A percentile compares a stretch with the other conserved stretches of the same genome.
Evolutionary conservation across 1,140 invertebrate genomes (phyloP).

Genomic region (Philopotamus ludificatus): DNA sequence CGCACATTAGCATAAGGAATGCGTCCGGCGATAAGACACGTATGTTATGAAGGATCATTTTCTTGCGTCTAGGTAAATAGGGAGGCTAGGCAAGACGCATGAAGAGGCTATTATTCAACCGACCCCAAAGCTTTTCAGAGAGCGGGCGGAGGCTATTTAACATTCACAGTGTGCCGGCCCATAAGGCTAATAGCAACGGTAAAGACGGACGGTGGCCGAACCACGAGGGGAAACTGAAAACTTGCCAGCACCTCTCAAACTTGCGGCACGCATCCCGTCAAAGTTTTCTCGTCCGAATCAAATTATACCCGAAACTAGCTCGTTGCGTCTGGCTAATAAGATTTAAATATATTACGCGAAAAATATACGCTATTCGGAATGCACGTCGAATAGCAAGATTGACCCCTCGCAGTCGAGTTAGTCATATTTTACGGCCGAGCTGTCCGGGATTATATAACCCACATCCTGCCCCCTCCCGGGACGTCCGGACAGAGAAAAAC

Average conservation of each 20-base stretch:
- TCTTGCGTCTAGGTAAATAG: constrained; percentile 41
- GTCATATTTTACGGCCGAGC: constrained; percentile 24
- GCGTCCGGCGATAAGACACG: background rate
- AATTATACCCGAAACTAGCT: background rate
- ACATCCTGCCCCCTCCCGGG: constrained; percentile 19
- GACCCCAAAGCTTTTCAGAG: constrained; percentile 23
- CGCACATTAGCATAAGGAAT: constrained; percentile 32
- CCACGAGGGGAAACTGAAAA: constrained; percentile 27
- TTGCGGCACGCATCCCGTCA: background rate
- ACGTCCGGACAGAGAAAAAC: constrained; percentile 28
- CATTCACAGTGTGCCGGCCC: constrained; percentile 33
- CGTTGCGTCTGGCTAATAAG: background rate
- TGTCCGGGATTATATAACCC: constrained; percentile 27
- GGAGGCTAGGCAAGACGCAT: constrained; percentile 21
- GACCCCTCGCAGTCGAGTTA: constrained; percentile 14
- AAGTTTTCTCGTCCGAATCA: background rate
- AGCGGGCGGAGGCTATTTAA: constrained; percentile 32
- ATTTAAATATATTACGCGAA: background rate
- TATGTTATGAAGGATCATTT: background rate
- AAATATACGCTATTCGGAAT: background rate
- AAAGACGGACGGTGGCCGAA: constrained; percentile 22
- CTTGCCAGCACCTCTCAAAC: constrained; percentile 9
- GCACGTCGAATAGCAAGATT: constrained; percentile 16
- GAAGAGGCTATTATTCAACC: constrained; percentile 34
- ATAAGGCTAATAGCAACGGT: constrained; percentile 38